Base-by-base conservation (phyloP, 1,140 invertebrate species). In the Trinorchestia longiramus region DNA sequence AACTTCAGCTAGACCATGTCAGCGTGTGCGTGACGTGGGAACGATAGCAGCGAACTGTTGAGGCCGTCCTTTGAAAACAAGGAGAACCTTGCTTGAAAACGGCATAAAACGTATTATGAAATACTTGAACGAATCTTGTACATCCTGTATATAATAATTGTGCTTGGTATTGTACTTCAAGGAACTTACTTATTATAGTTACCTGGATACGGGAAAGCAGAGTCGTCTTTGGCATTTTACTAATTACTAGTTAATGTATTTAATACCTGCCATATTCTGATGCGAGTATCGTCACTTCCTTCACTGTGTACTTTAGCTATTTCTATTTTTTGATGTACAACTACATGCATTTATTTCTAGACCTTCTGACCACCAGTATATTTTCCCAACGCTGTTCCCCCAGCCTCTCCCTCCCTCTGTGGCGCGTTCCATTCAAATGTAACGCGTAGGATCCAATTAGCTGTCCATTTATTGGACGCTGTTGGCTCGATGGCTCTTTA, bases 381-480 rank as follows among this genome's bases (percentile, higher is more conserved):
- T 44, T 36, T 43, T 44, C 88, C 88, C 88, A 42, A 42, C 3
- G 41, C 88, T 91, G 41, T 23, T 42, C 19, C n/a, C 41, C 88
- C 88, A 17, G 41, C 41, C 88, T 36, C 62, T 41, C 19, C 43
- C 43, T 94, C 43, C 44, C 15, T 45, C 17, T 11, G 43, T 40
- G 92, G 43, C 92, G 44, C 88, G 92, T 94, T 45, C 92, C 92
- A 94, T 94, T 47, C 92, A 94, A 94, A 94, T 94, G 43, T 94
- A 45, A 94, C 92, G 92, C 92, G 92, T 43, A 94, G 44, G 92
- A 94, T 94, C 92, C 92, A 94, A 94, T 94, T 94, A 94, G 92
- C 44, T 40, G 6, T 28, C 92, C 92, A 94, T 94, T 45, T 45
- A 94, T 94, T 94, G 40, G 92, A 94, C 92, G 43, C 47, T 94